These are phyloP conservation scores for Delphinapterus leucas DNA, from an alignment of 2,113 vertebrate species.

Conservation along the genomic window DNA sequence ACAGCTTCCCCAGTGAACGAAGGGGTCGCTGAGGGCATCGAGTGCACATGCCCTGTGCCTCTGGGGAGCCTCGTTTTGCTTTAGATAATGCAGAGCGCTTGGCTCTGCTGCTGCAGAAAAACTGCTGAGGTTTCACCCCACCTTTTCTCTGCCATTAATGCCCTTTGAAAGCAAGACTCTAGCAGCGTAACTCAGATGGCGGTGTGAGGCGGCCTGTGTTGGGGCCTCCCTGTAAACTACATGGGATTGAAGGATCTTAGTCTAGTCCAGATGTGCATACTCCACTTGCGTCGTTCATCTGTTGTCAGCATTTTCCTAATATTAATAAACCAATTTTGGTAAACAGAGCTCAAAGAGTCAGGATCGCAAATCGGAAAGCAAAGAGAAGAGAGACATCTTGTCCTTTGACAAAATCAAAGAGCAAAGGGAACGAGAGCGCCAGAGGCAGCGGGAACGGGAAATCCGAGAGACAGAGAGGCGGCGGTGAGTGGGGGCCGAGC, in stretches of 20 bases:
- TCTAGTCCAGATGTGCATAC: not conserved
- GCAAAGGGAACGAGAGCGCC: constrained; percentile 93
- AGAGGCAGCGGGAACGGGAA: constrained; percentile 94
- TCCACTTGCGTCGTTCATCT: not conserved
- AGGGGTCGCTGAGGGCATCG: too few relatives aligned
- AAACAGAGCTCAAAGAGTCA: constrained; percentile 92
- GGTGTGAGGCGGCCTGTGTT: not conserved
- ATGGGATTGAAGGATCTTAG: not conserved
- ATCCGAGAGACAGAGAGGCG: constrained; percentile 93
- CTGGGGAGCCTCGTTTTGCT: not conserved
- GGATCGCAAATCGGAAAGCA: constrained; percentile 91
- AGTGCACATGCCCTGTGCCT: rapidly evolving
- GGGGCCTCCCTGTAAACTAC: not conserved
- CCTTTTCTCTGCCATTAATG: not conserved
- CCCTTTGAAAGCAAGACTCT: not conserved
- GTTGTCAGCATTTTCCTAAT: not conserved
- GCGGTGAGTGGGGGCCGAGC: constrained; percentile 78
- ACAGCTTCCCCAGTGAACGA: not conserved
- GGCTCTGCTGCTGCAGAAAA: not conserved
- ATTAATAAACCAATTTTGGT: not conserved
- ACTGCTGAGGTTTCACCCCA: not conserved
- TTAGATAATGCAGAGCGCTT: rapidly evolving
- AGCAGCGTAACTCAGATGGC: not conserved
- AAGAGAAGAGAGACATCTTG: constrained; percentile 94
- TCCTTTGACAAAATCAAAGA: constrained; percentile 99